Base-by-base conservation (phyloP, 2,888 invertebrate species). In the Saturnia japonica region DNA sequence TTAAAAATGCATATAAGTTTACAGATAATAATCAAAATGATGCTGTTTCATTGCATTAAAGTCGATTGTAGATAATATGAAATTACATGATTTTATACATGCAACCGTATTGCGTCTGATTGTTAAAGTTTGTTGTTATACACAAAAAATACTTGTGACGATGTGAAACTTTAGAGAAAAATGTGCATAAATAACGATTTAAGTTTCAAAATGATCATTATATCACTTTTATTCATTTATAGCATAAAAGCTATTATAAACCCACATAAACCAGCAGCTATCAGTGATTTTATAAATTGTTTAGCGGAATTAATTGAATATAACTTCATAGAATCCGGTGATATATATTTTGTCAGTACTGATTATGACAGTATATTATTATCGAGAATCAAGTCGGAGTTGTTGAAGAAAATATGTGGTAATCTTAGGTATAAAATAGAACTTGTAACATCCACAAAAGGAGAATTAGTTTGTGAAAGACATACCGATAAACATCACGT, bases 221-320 rank as follows among this genome's bases (percentile, higher is more conserved):
- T 57, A 8, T 11, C 25, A 57, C 57, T 57, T 25, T 57, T 57
- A 9, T 19, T 64, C 14, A 0, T 64, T 40, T 11, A 64, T 16
- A 28, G 1, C 9, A 40, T 64, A 40, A 64, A 64, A 34, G 62
- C 40, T 64, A 40, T 64, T 16, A 22, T 40, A 16, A 7, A 40
- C 9, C 7, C 40, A 19, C 34, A 64, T 14, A 1, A 34, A 6
- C 88, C 90, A 14, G 88, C 87, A 8, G 82, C 90, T 4, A 77
- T 86, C 0, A 81, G 72, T 42, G 89, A 91, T 68, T 87, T 84
- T 28, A 79, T 82, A 0, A 85, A 77, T 45, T 92, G 91, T 72
- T 73, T 91, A 4, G 79, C 68, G 67, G 74, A 81, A 70, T 74
- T 91, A 16, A 84, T 90, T 1, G 77, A 85, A 71, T 74, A 70